Base-by-base conservation (phyloP, 1,140 invertebrate genomes). In the Heliconius hewitsoni region DNA sequence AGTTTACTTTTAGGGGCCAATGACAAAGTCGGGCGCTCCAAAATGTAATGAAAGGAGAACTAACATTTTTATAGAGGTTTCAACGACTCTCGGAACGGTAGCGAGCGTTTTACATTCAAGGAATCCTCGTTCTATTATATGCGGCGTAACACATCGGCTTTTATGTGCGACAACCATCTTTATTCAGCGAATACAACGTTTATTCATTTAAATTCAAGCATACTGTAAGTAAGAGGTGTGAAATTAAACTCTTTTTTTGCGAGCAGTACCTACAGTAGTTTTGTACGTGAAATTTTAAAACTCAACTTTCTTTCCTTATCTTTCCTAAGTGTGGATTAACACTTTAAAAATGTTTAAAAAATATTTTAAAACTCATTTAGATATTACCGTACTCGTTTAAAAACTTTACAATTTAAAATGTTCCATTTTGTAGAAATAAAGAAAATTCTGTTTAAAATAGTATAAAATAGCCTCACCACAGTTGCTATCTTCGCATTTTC, bases 61-160 rank as follows among this genome's bases (percentile, higher is more conserved):
- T 93, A 92, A 94, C 91, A 94, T 93, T 94, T 94, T 94, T 94
- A 94, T 94, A 91, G 92, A 89, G 92, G 91, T 92, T 91, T 89
- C 88, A 93, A 93, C 92, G 91, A 90, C 88, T 90, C 89, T 88
- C 86, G 82, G 89, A 88, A 88, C 89, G 88, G 87, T 82, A 85
- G 85, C 87, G 85, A 90, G 86, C 87, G 91, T 89, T 94, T 94
- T 93, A 93, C 92, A 93, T 93, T 93, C 91, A 93, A 92, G 89
- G 91, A 94, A 93, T 92, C 87, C 90, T 87, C 89, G 90, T 93
- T 92, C 88, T 90, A 91, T 91, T 93, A 93, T 91, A 89, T 89
- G 90, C 86, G 84, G 87, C 83, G 88, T 88, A 88, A 92, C 92
- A 92, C 89, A 92, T 89, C 88, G 87, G 82, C 87, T 85, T 91